A percentile compares a stretch with the other conserved stretches of the same genome.
Conservation (phyloP, 2,888 invertebrate species). For the Orchesella flavescens region DNA sequence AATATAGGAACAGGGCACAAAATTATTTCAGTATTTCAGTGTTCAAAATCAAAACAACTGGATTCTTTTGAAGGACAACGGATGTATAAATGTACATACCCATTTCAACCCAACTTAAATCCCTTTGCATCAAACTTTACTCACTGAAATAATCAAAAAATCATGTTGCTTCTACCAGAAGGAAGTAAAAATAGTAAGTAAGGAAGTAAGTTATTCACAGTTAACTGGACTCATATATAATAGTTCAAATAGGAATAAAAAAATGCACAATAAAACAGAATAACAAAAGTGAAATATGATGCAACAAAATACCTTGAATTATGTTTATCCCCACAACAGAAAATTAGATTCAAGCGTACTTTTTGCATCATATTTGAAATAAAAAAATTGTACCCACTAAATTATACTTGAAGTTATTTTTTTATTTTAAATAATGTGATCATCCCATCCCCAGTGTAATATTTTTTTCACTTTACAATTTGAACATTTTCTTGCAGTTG, state of each 20-base stretch:
- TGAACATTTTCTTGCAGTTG: constrained; percentile 12
- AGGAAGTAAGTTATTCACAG: background rate
- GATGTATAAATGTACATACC: background rate
- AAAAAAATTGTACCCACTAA: background rate
- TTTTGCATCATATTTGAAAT: background rate
- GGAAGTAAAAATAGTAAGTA: background rate
- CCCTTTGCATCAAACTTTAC: constrained; percentile 19
- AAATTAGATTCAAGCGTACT: background rate
- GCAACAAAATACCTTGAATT: constrained; percentile 47
- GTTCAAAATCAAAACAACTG: constrained; percentile 57
- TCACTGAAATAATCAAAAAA: constrained; percentile 48
- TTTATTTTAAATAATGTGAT: background rate
- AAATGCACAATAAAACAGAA: constrained; percentile 20
- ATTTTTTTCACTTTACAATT: constrained; percentile 9
- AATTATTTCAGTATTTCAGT: constrained; percentile 45
- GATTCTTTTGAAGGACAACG: constrained; percentile 26
- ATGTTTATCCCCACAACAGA: constrained; percentile 43
- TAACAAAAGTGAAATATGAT: constrained; percentile 56
- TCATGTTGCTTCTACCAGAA: constrained; percentile 27
- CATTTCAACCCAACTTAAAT: constrained; percentile 17
- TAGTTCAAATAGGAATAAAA: constrained; percentile 19
- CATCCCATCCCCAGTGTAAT: background rate
- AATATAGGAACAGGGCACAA: constrained; percentile 31
- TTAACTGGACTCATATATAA: constrained; percentile 9
- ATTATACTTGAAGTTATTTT: background rate